phyloP scores from a whole-genome alignment of 2,113 vertebrate species.

The Myiozetetes cayanensis region DNA sequence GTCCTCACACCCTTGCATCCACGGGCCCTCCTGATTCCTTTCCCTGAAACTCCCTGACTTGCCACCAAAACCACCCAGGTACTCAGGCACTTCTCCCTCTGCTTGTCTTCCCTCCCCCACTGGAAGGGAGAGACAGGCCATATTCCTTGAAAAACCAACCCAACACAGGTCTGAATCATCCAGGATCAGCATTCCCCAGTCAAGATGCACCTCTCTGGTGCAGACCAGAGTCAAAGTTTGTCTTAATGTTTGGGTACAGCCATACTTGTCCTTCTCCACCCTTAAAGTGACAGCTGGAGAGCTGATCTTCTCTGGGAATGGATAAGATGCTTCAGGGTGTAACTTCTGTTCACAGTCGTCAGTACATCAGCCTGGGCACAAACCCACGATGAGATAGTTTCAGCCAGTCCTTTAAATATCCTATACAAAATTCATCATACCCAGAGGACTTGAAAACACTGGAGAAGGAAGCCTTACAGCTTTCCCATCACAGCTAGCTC shows the following conservation, averaged over 20 bases:
- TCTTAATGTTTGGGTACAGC: accelerated
- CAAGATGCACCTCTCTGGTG: background rate
- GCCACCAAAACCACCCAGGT: background rate
- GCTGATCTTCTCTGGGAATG: background rate
- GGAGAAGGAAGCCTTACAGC: background rate
- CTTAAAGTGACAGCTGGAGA: background rate
- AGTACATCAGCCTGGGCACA: background rate
- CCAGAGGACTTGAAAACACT: background rate
- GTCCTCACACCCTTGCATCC: background rate
- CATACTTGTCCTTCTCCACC: background rate
- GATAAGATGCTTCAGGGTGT: background rate
- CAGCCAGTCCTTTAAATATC: background rate
- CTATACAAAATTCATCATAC: background rate
- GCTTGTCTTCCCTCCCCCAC: background rate
- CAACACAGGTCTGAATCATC: background rate
- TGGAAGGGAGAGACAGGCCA: background rate
- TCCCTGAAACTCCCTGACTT: background rate
- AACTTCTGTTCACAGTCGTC: background rate
- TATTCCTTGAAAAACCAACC: background rate
- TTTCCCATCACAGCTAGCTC: background rate
- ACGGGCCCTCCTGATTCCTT: background rate
- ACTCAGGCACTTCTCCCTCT: background rate
- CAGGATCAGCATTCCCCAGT: background rate
- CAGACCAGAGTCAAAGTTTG: background rate
- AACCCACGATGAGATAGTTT: background rate